These are phyloP conservation scores for Sinelater perroti DNA, from an alignment of 2,888 invertebrate species.

Conservation along the genomic window DNA sequence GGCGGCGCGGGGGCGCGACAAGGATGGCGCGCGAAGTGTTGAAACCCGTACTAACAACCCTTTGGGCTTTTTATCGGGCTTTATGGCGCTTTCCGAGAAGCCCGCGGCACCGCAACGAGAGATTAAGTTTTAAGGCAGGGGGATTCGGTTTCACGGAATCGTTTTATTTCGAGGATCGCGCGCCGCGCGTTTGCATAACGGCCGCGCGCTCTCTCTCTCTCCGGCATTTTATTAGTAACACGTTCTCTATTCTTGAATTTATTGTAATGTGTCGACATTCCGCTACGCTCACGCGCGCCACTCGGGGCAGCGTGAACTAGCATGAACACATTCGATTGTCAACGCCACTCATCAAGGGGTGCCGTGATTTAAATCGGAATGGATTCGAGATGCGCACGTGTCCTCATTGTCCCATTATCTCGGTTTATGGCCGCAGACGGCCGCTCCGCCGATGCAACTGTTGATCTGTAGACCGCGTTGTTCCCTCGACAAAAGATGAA, in stretches of 20 bases:
- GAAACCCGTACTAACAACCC: conserved; percentile 45
- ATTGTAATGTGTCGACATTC: conserved; percentile 39
- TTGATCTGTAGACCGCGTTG: too few relatives aligned
- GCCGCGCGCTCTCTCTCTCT: conserved; percentile 13
- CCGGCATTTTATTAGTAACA: conserved; percentile 23
- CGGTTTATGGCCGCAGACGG: too few relatives aligned
- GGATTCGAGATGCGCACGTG: conserved; percentile 28
- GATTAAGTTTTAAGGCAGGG: conserved; percentile 26
- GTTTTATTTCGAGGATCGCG: conserved; percentile 24
- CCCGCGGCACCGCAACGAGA: conserved; percentile 23
- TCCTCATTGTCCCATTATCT: conserved; percentile 9
- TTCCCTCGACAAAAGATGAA: too few relatives aligned
- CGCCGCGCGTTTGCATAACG: conserved; percentile 17
- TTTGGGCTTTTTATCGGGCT: conserved; percentile 38
- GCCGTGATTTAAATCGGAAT: conserved; percentile 19
- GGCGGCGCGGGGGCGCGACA: conserved; percentile 19
- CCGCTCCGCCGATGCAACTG: too few relatives aligned
- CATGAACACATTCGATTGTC: conserved; percentile 36
- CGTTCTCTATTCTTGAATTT: conserved; percentile 31
- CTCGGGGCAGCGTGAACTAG: conserved; percentile 34
- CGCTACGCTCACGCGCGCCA: conserved; percentile 38
- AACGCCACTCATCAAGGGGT: conserved; percentile 35
- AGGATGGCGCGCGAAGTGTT: conserved; percentile 40
- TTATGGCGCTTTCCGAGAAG: conserved; percentile 37
- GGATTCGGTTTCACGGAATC: conserved; percentile 28